These are phyloP conservation scores for Sylvicola cinctus DNA, from an alignment of 2,888 invertebrate genomes.

Conservation along the genomic window DNA sequence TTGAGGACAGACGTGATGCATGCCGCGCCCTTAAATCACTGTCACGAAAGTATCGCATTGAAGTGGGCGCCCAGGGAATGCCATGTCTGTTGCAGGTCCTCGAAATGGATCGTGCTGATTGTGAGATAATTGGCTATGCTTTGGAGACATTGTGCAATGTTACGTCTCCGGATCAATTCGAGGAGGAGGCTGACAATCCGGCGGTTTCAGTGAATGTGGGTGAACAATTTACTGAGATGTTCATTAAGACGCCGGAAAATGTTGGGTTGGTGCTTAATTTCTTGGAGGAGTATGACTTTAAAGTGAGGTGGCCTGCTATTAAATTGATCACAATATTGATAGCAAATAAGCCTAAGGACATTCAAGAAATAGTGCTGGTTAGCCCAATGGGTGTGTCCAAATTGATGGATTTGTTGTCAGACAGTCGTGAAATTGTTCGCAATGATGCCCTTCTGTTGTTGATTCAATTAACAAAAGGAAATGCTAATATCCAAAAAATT, in stretches of 20 bases:
- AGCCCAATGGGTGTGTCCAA: conserved; percentile 96
- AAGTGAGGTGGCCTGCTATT: conserved; percentile 77
- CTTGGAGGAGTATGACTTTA: conserved; percentile 88
- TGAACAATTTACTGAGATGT: conserved; percentile 93
- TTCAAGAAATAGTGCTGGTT: conserved; percentile 69
- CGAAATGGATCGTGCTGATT: conserved; percentile 72
- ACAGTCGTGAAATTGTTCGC: conserved; percentile 84
- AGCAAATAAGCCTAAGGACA: conserved; percentile 64
- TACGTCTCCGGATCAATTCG: conserved; percentile 58
- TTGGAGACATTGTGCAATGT: conserved; percentile 85
- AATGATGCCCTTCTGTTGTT: conserved; percentile 85
- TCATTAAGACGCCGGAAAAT: conserved; percentile 75
- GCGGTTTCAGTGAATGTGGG: conserved; percentile 51
- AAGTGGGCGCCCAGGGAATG: conserved; percentile 90
- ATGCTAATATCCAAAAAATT: conserved; percentile 96
- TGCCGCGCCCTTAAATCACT: conserved; percentile 83
- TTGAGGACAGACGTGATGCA: conserved; percentile 92
- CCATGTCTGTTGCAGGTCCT: conserved; percentile 58
- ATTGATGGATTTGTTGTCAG: conserved; percentile 87
- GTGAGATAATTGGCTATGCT: conserved; percentile 80
- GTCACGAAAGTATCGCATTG: conserved; percentile 78
- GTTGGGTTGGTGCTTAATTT: conserved; percentile 61
- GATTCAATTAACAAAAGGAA: conserved; percentile 74
- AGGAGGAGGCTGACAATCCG: conserved; percentile 56
- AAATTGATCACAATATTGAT: conserved; percentile 75